phyloP scores from a whole-genome alignment of 2,113 vertebrate species.

The Oreochromis aureus region DNA sequence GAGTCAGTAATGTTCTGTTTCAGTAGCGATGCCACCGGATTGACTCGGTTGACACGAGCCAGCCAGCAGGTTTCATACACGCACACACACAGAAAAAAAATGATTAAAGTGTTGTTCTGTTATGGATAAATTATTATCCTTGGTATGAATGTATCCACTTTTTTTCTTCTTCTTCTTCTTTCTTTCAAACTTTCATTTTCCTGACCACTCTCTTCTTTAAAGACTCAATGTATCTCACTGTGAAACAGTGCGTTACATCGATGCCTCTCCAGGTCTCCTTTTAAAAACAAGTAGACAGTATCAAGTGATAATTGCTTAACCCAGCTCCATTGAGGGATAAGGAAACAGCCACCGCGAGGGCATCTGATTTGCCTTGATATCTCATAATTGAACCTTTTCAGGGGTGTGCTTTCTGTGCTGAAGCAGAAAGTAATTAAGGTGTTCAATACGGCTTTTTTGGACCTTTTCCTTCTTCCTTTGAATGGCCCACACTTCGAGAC shows the following conservation, averaged over 20 bases:
- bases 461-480: constrained; percentile 58
- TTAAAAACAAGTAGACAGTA: constrained; percentile 37
- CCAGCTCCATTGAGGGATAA: constrained; percentile 46
- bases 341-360: constrained; percentile 45
- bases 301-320: constrained; percentile 65
- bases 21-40: not conserved
- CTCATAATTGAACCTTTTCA: constrained; percentile 67
- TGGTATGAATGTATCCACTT: not conserved
- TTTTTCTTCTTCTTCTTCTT: not conserved
- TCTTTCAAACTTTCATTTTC: constrained; percentile 12
- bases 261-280: constrained; percentile 32
- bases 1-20: constrained; percentile 3
- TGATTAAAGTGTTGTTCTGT: constrained; percentile 3
- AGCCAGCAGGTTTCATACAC: not conserved
- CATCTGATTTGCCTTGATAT: constrained; percentile 66
- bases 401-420: constrained; percentile 45
- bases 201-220: constrained; percentile 29
- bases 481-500: constrained; percentile 56
- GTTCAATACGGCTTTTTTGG: constrained; percentile 61
- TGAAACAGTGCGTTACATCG: constrained; percentile 20
- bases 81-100: not conserved
- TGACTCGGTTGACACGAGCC: constrained; percentile 8
- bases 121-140: not conserved
- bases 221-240: not conserved
- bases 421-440: constrained; percentile 69